Conservation (phyloP, 2,113 vertebrate genomes). For the Lanius ludovicianus region DNA sequence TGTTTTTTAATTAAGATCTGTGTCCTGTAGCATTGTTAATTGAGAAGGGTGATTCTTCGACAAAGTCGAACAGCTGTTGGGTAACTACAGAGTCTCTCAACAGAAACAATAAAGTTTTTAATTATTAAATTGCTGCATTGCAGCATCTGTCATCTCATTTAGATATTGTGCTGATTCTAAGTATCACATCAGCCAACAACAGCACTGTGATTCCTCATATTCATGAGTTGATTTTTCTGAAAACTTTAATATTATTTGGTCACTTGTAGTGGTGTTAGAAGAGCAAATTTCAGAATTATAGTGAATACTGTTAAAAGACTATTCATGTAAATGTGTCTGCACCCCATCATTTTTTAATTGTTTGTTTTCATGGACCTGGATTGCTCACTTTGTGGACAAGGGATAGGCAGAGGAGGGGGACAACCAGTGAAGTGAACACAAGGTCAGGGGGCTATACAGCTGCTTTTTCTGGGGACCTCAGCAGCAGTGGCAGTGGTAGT, state of each 20-base stretch:
- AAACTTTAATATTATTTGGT: background rate
- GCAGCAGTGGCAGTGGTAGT: background rate
- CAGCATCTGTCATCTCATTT: background rate
- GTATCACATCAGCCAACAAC: background rate
- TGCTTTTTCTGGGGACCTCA: background rate
- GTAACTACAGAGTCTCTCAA: background rate
- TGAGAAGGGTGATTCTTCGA: background rate
- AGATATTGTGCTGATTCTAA: background rate
- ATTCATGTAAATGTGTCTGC: background rate
- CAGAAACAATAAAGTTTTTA: background rate
- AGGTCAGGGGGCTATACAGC: background rate
- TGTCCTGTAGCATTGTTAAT: background rate
- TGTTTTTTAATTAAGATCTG: background rate
- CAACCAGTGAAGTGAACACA: background rate
- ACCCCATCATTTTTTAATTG: background rate
- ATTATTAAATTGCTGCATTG: background rate
- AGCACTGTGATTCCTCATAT: background rate
- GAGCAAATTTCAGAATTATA: background rate
- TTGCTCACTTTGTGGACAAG: background rate
- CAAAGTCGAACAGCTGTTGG: background rate
- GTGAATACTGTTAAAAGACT: background rate
- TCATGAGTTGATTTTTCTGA: background rate
- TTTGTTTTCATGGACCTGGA: background rate
- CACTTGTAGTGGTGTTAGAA: background rate
- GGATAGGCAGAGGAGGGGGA: background rate